Conservation (phyloP, 2,797 vertebrate species). For the Molossus alvarezi region DNA sequence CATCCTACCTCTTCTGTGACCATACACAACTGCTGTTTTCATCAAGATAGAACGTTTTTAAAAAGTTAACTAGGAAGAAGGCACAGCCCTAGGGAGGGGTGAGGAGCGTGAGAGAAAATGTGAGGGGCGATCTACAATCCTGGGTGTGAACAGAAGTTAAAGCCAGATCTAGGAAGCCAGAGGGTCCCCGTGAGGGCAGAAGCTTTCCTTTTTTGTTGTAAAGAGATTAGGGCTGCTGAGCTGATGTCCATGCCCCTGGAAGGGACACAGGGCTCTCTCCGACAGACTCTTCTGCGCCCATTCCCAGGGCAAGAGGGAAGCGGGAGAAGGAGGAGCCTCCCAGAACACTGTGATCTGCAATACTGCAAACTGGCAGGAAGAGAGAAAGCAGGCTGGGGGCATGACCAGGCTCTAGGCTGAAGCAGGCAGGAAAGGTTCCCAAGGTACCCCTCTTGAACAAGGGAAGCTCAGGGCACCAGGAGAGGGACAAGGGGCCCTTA, state of each 20-base stretch:
- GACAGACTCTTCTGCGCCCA: neutral
- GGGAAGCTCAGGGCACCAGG: neutral
- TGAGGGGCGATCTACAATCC: neutral
- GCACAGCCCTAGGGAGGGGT: neutral
- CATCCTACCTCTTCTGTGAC: neutral
- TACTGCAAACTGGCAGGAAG: neutral
- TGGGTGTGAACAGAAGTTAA: neutral
- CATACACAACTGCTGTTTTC: neutral
- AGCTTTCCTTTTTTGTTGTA: neutral
- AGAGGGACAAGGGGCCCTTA: neutral
- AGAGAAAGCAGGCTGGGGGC: neutral
- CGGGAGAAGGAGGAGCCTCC: neutral
- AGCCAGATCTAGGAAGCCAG: neutral
- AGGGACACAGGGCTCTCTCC: neutral
- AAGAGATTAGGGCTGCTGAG: neutral
- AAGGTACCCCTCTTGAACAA: neutral
- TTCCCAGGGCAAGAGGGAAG: neutral
- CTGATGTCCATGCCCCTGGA: neutral
- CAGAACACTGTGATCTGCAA: neutral
- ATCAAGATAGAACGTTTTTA: neutral
- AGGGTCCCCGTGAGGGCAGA: neutral
- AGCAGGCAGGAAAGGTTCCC: neutral
- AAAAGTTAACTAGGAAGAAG: neutral
- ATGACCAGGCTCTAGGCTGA: neutral
- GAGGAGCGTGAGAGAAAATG: neutral